Evolutionary conservation across 2,888 invertebrate genomes (phyloP).

Genomic region (Laspeyria flexula): DNA sequence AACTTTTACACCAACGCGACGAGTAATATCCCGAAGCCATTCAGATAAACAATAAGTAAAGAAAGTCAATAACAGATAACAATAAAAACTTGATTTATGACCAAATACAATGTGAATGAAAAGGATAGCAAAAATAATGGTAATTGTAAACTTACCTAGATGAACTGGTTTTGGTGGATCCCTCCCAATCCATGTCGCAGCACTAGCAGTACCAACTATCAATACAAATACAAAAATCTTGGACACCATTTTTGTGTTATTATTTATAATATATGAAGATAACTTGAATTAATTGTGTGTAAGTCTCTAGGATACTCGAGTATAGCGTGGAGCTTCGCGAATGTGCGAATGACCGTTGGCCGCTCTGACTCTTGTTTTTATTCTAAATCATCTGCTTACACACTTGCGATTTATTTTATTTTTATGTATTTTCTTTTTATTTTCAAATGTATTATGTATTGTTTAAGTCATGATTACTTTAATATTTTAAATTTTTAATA

Average conservation of each 20-base stretch:
- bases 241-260: conserved; percentile 60
- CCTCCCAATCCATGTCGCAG: conserved; percentile 60
- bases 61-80: too few species aligned
- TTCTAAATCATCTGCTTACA: conserved; percentile 54
- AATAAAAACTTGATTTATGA: too few species aligned
- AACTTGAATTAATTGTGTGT: conserved; percentile 12
- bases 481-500: too few species aligned
- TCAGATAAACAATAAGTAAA: too few species aligned
- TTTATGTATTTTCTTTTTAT: background rate
- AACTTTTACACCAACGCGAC: too few species aligned
- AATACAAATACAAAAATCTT: conserved; percentile 61
- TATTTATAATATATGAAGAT: background rate
- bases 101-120: background rate
- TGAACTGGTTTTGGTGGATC: conserved; percentile 61
- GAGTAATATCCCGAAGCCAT: too few species aligned
- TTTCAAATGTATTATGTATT: background rate
- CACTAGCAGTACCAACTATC: conserved; percentile 58
- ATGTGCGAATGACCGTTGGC: conserved; percentile 58
- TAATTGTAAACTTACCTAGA: conserved; percentile 64
- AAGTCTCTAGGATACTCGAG: conserved; percentile 36
- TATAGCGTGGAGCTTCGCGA: conserved; percentile 38
- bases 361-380: conserved; percentile 66
- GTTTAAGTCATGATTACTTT: background rate
- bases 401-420: conserved; percentile 45
- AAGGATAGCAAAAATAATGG: background rate